Conservation (phyloP, 2,888 invertebrate species). For the Pinctada fucata region DNA sequence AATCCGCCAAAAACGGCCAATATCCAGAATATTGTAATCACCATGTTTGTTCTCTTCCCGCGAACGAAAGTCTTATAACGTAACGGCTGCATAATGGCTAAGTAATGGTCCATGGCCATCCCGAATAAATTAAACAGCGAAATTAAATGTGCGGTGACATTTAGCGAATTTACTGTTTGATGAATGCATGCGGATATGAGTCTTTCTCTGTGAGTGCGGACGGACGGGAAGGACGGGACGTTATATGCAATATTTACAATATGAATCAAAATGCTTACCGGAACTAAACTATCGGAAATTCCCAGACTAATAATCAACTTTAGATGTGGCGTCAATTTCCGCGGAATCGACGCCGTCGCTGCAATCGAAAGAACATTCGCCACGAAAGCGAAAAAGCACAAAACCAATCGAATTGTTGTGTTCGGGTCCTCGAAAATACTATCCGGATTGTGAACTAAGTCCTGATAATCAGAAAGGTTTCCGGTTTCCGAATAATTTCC, state of each 20-base stretch:
- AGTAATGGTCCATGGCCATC: slow-evolving; percentile 22
- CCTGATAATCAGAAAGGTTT: too few species aligned
- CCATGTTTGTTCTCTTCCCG: neutral
- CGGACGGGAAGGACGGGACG: neutral
- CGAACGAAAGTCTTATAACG: slow-evolving; percentile 1
- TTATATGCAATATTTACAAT: slow-evolving; percentile 8
- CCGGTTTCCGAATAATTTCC: too few species aligned
- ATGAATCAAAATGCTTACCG: slow-evolving; percentile 15
- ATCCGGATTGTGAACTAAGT: neutral
- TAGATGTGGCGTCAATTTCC: slow-evolving; percentile 11
- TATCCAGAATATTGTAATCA: slow-evolving; percentile 4
- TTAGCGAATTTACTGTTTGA: slow-evolving; percentile 7
- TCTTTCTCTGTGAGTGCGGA: slow-evolving; percentile 2
- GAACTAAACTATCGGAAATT: slow-evolving; percentile 6
- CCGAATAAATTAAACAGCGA: slow-evolving; percentile 12
- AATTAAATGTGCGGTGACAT: slow-evolving; percentile 20
- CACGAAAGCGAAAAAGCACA: neutral
- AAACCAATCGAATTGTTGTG: neutral
- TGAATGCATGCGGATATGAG: slow-evolving; percentile 10
- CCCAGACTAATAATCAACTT: slow-evolving; percentile 17
- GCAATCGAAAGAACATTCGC: slow-evolving; percentile 8
- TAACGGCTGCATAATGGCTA: slow-evolving; percentile 20
- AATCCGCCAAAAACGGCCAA: slow-evolving; percentile 13
- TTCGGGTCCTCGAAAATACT: slow-evolving; percentile 7
- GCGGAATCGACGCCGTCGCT: slow-evolving; percentile 2